These are phyloP conservation scores for Serripes groenlandicus DNA, from an alignment of 2,888 invertebrate species.

Conservation along the genomic window DNA sequence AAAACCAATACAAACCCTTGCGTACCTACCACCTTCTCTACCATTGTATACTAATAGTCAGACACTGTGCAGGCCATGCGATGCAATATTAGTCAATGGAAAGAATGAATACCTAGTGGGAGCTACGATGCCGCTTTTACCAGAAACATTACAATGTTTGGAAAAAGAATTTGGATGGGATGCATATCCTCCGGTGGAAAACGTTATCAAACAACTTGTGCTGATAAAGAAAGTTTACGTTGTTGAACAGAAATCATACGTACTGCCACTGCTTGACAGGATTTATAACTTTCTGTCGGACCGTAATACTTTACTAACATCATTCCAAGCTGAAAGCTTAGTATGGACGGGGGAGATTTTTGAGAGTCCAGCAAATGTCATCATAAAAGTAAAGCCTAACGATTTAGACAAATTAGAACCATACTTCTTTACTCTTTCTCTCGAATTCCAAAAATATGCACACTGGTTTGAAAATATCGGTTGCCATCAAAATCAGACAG, in stretches of 20 bases:
- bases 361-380: conserved; percentile 17
- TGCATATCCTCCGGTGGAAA: conserved; percentile 22
- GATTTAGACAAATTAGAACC: conserved; percentile 44
- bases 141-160: conserved; percentile 10
- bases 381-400: neutral
- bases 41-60: neutral
- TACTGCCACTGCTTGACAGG: conserved; percentile 20
- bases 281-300: conserved; percentile 35
- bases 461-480: neutral
- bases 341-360: conserved; percentile 57
- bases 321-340: conserved; percentile 1
- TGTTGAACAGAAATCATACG: conserved; percentile 31
- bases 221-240: conserved; percentile 29
- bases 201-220: conserved; percentile 48
- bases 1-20: neutral
- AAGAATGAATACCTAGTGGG: conserved; percentile 30
- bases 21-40: neutral
- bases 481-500: conserved; percentile 18
- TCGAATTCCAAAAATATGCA: conserved; percentile 29
- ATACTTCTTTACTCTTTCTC: conserved; percentile 41
- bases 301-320: neutral
- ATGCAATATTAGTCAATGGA: neutral
- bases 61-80: neutral
- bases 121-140: conserved; percentile 39
- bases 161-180: conserved; percentile 31